These are phyloP conservation scores for Catamblyrhynchus diadema DNA, from an alignment of 2,797 vertebrate genomes.

Conservation along the genomic window DNA sequence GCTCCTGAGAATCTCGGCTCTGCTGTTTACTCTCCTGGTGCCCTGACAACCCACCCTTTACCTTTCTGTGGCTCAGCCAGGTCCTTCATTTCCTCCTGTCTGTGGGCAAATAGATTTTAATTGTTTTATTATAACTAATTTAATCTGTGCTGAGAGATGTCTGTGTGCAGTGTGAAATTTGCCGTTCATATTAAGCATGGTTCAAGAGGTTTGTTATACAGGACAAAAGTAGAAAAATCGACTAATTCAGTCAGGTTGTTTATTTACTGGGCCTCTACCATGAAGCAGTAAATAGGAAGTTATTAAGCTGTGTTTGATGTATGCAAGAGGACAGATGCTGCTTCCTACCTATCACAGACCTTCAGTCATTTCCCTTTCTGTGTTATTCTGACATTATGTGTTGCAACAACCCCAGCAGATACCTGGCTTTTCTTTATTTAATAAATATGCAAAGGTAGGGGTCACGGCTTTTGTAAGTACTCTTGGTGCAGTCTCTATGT, in stretches of 20 bases:
- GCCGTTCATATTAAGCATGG: slow-evolving; percentile 58
- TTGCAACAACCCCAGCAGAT: not conserved
- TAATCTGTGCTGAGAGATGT: slow-evolving; percentile 62
- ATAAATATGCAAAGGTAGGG: not conserved
- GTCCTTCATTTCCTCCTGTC: slow-evolving; percentile 66
- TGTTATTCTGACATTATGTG: not conserved
- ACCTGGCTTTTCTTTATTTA: not conserved
- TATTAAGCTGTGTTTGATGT: slow-evolving; percentile 82
- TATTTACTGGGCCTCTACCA: slow-evolving; percentile 60
- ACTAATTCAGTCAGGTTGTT: slow-evolving; percentile 34
- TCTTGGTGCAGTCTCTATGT: not conserved
- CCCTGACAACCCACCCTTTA: slow-evolving; percentile 52
- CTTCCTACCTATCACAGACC: slow-evolving; percentile 73
- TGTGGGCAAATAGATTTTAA: slow-evolving; percentile 69
- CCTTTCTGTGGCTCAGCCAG: slow-evolving; percentile 23
- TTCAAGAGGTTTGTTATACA: slow-evolving; percentile 60
- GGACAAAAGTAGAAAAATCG: slow-evolving; percentile 35
- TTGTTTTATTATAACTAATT: slow-evolving; percentile 73
- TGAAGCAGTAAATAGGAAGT: slow-evolving; percentile 80
- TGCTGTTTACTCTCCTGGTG: slow-evolving; percentile 64
- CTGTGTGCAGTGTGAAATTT: slow-evolving; percentile 9
- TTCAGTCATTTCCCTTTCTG: slow-evolving; percentile 74
- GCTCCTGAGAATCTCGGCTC: slow-evolving; percentile 33
- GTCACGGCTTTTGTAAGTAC: not conserved
- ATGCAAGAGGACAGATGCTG: slow-evolving; percentile 82